Conservation (phyloP, 2,888 invertebrate species). For the Epinotia bilunana region DNA sequence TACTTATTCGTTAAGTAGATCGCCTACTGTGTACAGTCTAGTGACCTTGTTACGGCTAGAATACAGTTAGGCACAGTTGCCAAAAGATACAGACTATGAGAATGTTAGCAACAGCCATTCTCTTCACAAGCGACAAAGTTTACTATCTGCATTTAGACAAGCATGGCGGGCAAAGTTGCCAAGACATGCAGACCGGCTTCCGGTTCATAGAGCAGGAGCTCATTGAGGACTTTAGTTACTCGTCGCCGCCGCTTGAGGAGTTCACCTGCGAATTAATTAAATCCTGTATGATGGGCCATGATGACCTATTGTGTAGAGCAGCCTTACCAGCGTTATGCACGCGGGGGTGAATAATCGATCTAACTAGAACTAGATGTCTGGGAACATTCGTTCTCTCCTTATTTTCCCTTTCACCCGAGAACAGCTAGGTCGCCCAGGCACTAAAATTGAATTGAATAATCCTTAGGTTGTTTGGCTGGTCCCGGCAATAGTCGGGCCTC, state of each 20-base stretch:
- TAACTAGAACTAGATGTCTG: too few species aligned
- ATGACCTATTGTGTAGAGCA: too few species aligned
- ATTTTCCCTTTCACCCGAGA: too few species aligned
- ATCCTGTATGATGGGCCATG: too few species aligned
- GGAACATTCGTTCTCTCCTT: too few species aligned
- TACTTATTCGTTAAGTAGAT: too few species aligned
- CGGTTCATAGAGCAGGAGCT: constrained; percentile 29
- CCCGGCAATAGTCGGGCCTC: not conserved
- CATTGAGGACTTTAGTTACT: not conserved
- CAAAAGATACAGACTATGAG: not conserved
- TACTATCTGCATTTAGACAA: too few species aligned
- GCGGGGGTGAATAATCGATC: too few species aligned
- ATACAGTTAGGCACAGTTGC: not conserved
- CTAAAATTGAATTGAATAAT: not conserved
- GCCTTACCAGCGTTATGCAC: too few species aligned
- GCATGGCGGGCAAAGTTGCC: not conserved
- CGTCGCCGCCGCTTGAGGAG: not conserved
- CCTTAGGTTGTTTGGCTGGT: not conserved
- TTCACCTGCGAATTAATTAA: constrained; percentile 37
- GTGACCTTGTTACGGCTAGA: not conserved
- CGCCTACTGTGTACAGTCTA: too few species aligned
- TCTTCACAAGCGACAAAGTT: too few species aligned
- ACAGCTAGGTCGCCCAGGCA: too few species aligned
- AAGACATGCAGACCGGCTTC: not conserved
- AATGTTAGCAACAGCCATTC: not conserved